phyloP scores from a whole-genome alignment of 2,888 invertebrate species.

The Drosophila borborema region DNA sequence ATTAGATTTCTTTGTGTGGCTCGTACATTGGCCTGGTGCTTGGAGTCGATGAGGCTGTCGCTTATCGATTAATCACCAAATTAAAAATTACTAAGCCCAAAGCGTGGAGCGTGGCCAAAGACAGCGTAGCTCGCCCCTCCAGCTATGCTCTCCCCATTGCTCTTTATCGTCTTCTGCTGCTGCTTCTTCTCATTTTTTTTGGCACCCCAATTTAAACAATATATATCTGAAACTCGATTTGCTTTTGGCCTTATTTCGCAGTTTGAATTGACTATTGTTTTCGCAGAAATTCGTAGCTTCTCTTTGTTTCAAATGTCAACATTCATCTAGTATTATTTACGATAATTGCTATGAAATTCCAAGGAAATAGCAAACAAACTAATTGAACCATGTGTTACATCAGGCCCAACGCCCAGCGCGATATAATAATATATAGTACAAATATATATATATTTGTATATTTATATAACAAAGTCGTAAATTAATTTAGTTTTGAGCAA shows the following conservation, averaged over 20 bases:
- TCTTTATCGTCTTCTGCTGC: conserved; percentile 25
- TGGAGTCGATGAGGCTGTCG: conserved; percentile 64
- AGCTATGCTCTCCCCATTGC: conserved; percentile 5
- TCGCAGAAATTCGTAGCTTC: conserved; percentile 1
- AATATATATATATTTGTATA: not conserved
- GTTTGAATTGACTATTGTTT: conserved; percentile 46
- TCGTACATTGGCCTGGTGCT: conserved; percentile 66
- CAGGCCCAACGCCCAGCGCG: conserved; percentile 25
- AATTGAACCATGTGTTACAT: conserved; percentile 60
- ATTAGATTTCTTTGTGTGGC: not conserved
- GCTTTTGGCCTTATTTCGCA: conserved; percentile 31
- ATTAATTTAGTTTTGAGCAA: conserved; percentile 61
- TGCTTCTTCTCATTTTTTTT: conserved; percentile 33
- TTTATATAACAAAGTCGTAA: conserved; percentile 55
- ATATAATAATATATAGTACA: conserved; percentile 14
- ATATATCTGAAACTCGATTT: conserved; percentile 50
- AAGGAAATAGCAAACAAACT: conserved; percentile 50
- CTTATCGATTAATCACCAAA: conserved; percentile 82
- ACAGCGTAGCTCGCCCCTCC: conserved; percentile 32
- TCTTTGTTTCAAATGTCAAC: conserved; percentile 15
- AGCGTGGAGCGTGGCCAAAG: conserved; percentile 75
- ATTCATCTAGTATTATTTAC: conserved; percentile 47
- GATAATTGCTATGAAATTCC: conserved; percentile 49
- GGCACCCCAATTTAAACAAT: conserved; percentile 69
- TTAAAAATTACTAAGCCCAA: conserved; percentile 73